phyloP scores from a whole-genome alignment of 1,140 invertebrate species.

The Cyphomyrmex costatus region DNA sequence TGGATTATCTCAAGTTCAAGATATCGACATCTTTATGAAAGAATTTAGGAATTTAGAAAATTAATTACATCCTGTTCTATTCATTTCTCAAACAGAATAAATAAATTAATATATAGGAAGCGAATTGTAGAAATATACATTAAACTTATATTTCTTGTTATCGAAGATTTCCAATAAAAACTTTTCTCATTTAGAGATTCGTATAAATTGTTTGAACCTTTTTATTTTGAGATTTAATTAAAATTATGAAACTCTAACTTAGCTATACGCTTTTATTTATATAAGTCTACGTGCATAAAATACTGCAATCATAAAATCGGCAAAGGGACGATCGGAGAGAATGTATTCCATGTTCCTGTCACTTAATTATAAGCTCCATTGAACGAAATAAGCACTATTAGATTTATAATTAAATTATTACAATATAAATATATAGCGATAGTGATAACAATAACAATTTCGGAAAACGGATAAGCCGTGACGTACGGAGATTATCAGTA shows the following conservation, averaged over 20 bases:
- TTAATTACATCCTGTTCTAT: slow-evolving; percentile 10
- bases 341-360: background rate
- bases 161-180: background rate
- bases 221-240: slow-evolving; percentile 19
- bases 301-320: background rate
- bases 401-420: slow-evolving; percentile 36
- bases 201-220: background rate
- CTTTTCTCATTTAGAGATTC: background rate
- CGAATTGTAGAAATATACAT: background rate
- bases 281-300: background rate
- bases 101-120: background rate
- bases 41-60: slow-evolving; percentile 5
- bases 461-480: background rate
- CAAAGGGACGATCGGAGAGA: no score
- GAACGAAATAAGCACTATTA: background rate
- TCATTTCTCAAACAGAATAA: background rate
- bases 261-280: background rate
- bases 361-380: background rate
- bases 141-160: background rate
- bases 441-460: background rate
- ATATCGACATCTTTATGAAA: slow-evolving; percentile 21
- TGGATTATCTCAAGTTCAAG: slow-evolving; percentile 6
- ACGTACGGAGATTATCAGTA: slow-evolving; percentile 28
- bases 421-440: background rate
- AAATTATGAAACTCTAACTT: background rate